A percentile compares a stretch with the other conserved stretches of the same genome.
Evolutionary conservation across 2,113 vertebrate species (phyloP).

Genomic region (Calidris pygmaea): DNA sequence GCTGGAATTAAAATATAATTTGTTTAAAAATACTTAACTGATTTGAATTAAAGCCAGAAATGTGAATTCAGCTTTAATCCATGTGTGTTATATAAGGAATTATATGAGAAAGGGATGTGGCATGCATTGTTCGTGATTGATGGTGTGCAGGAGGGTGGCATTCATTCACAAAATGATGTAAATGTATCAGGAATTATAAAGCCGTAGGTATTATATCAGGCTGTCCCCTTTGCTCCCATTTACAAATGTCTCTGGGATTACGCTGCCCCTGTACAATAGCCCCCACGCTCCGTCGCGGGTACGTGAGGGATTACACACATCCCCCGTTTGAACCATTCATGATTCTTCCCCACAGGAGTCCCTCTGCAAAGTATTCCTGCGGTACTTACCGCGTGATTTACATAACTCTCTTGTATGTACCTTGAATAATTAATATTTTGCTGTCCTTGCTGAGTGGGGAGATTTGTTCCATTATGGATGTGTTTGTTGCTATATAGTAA

Average conservation of each 20-base stretch:
- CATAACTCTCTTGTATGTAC: slow-evolving; percentile 41
- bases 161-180: not conserved
- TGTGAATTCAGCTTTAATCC: slow-evolving; percentile 14
- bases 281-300: not conserved
- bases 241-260: not conserved
- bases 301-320: not conserved
- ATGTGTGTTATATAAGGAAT: not conserved
- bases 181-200: not conserved
- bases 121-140: not conserved
- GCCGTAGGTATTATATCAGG: not conserved
- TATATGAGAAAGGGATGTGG: not conserved
- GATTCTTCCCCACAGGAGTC: not conserved
- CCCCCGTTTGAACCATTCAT: not conserved
- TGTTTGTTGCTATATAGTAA: not conserved
- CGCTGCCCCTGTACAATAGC: not conserved
- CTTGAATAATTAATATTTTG: slow-evolving; percentile 72
- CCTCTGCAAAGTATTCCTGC: not conserved
- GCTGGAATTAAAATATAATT: slow-evolving; percentile 33
- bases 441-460: slow-evolving; percentile 66
- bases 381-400: slow-evolving; percentile 52
- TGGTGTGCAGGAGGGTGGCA: not conserved
- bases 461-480: slow-evolving; percentile 51
- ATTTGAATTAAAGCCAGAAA: slow-evolving; percentile 24
- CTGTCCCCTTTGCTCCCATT: not conserved
- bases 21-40: slow-evolving; percentile 32